Conservation (phyloP, 2,888 invertebrate genomes). For the Drosophila bunnanda region DNA sequence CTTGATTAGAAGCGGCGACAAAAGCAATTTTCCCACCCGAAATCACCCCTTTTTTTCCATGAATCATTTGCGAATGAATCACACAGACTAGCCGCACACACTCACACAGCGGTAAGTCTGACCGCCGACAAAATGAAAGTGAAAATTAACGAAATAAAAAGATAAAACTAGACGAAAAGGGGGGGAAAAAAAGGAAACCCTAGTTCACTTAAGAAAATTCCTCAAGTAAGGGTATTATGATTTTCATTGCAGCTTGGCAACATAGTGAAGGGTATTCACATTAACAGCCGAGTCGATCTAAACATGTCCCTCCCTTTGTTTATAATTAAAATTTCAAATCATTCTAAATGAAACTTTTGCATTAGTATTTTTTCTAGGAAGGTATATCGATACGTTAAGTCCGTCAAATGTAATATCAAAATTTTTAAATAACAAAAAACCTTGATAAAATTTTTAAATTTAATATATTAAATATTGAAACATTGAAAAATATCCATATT, state of each 20-base stretch:
- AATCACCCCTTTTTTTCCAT: constrained; percentile 14
- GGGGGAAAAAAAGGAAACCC: neutral
- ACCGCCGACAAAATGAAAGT: constrained; percentile 19
- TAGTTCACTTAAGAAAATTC: neutral
- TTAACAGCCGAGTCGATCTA: neutral
- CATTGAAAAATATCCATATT: neutral
- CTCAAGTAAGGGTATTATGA: neutral
- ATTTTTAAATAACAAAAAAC: no score
- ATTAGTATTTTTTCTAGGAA: no score
- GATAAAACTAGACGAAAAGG: neutral
- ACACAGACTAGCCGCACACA: constrained; percentile 1
- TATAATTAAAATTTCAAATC: neutral
- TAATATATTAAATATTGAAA: no score
- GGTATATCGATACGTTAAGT: no score
- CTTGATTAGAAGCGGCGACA: constrained; percentile 72
- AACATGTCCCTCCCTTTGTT: neutral
- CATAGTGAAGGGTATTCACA: neutral
- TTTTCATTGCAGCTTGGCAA: neutral
- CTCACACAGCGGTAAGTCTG: neutral
- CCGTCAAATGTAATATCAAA: no score
- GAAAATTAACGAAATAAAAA: neutral
- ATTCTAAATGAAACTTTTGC: neutral
- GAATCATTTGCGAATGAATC: constrained; percentile 35
- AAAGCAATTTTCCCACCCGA: constrained; percentile 53
- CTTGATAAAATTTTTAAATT: no score